Base-by-base conservation (phyloP, 2,797 vertebrate species). In the Clarias platycephalus region DNA sequence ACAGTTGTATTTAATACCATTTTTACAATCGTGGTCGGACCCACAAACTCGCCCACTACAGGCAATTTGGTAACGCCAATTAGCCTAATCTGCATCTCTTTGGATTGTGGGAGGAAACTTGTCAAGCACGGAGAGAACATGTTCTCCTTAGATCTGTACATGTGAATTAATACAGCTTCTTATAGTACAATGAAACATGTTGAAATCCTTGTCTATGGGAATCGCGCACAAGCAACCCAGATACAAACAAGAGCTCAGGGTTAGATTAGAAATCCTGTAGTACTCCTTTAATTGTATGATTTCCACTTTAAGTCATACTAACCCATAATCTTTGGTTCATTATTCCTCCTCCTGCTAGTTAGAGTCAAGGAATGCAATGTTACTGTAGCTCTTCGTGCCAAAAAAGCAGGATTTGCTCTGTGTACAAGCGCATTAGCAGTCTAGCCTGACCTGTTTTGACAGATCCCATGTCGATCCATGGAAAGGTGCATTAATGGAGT, bases 401-500 rank as follows among this genome's bases (percentile, higher is more conserved):
- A 68, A 67, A 85, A 81, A 57, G 24, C n/a, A 81, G 53, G 74
- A 60, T 85, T 85, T 85, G 40, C 80, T 75, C 22, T 84, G 81
- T 80, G 81, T 67, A 82, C 72, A 68, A n/a, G 71, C 34, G 34
- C 80, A 80, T 83, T 83, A 80, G 16, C 60, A 75, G 82, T 83
- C 85, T 83, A 28, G 68, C 53, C 67, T 80, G 68, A 80, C 85
- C 34, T 80, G 81, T 80, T 86, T 80, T 67, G 76, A 80, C 85
- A 75, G 26, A 62, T 77, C 34, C 84, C 5, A 4, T 49, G 76
- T 55, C 75, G 24, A 62, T 55, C 28, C 18, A 16, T 26, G 34
- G 7, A 18, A 70, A 74, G 44, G 15, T 24, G 13, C 44, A 31
- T 77, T 40, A 77, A 28, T 53, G 53, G n/a, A 83, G 12, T 40